phyloP scores from a whole-genome alignment of 2,797 vertebrate genomes.

The Heliangelus exortis region DNA sequence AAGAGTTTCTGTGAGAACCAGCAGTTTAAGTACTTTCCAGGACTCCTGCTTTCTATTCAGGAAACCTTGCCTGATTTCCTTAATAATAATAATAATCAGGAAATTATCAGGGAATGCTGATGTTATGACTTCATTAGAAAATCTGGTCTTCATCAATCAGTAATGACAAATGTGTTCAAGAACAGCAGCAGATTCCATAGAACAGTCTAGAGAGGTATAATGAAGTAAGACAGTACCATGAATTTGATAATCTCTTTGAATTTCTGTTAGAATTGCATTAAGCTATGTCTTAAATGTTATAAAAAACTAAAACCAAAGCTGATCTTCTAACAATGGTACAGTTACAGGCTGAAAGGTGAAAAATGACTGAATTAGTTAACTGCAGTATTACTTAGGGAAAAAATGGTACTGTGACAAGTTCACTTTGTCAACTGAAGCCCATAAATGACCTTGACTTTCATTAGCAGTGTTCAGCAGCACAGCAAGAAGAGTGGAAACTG shows the following conservation, averaged over 20 bases:
- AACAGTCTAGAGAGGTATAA: background rate
- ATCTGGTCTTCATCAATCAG: background rate
- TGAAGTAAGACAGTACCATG: background rate
- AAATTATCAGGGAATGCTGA: too few relatives aligned
- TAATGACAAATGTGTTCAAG: background rate
- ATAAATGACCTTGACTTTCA: background rate
- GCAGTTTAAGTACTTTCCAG: background rate
- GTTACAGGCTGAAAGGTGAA: background rate
- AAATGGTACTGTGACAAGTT: background rate
- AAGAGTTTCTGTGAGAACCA: background rate
- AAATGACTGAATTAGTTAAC: background rate
- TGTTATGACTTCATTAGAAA: background rate
- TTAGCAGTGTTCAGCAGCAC: background rate
- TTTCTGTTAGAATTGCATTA: background rate
- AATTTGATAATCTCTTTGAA: background rate
- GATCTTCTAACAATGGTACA: background rate
- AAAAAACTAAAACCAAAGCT: background rate
- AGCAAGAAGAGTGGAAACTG: background rate
- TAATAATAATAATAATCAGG: too few relatives aligned
- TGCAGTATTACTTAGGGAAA: background rate
- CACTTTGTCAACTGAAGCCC: background rate
- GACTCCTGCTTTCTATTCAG: background rate
- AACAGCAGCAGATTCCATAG: background rate
- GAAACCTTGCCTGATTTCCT: background rate
- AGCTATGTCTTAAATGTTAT: background rate